Percentiles rank a stretch among this genome's conserved stretches.
Evolutionary conservation across 2,797 vertebrate genomes (phyloP).

Genomic region (Poliocrania exsul): DNA sequence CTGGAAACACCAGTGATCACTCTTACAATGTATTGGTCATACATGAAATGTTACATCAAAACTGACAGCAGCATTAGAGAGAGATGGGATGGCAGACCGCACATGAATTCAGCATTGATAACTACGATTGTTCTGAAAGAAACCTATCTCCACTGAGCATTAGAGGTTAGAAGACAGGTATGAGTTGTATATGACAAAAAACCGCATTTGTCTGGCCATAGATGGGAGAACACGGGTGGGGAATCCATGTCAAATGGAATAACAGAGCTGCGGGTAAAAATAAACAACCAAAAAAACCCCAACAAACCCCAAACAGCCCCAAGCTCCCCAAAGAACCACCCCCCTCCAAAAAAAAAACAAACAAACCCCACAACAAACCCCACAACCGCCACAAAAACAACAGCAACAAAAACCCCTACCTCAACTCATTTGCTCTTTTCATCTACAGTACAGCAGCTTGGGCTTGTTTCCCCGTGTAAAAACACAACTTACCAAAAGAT

Average conservation of each 20-base stretch:
- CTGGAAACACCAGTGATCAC: background rate
- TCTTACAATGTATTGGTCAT: background rate
- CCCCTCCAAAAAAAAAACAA: background rate
- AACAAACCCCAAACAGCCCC: too few species aligned
- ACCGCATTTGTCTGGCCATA: background rate
- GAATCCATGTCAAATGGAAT: background rate
- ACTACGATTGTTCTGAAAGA: background rate
- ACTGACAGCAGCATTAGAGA: background rate
- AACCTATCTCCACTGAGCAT: background rate
- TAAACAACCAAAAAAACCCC: background rate
- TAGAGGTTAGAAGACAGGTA: background rate
- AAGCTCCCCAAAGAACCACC: background rate
- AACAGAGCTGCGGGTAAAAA: background rate
- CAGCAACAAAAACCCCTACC: background rate
- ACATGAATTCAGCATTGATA: background rate
- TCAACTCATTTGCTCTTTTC: background rate
- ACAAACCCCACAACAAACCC: background rate
- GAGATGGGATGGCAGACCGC: background rate
- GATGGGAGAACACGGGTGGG: background rate
- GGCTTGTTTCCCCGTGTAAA: background rate
- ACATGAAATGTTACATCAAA: background rate
- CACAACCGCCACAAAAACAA: background rate
- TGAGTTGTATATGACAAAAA: background rate
- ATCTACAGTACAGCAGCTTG: background rate
- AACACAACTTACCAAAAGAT: background rate